Percentiles rank a stretch among this genome's conserved stretches.
These are phyloP conservation scores for Laupala kohalensis DNA, from an alignment of 1,140 invertebrate species.

Conservation along the genomic window DNA sequence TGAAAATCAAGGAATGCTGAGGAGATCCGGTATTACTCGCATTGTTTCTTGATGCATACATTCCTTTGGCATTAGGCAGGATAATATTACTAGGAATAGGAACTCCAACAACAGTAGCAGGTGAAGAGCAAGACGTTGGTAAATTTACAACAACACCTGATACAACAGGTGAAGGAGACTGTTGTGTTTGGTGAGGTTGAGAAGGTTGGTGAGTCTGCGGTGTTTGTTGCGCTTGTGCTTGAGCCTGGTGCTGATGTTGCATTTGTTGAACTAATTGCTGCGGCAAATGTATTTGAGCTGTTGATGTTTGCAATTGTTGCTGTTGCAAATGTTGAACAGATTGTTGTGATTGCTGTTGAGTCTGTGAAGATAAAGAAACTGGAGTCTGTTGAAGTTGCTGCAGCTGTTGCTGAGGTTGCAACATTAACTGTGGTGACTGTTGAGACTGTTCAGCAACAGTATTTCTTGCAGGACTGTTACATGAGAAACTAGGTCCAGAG, in stretches of 20 bases:
- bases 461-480: constrained; percentile 8
- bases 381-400: not conserved
- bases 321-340: not conserved
- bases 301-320: not conserved
- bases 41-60: not conserved
- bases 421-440: constrained; percentile 22
- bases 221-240: constrained; percentile 20
- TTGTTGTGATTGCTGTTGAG: too few relatives aligned
- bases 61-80: constrained; percentile 14
- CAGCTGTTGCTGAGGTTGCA: not conserved
- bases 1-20: not conserved
- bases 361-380: not conserved
- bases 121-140: constrained; percentile 9
- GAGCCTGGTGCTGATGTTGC: constrained; percentile 29
- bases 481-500: constrained; percentile 3
- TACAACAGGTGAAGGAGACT: constrained; percentile 22
- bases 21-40: not conserved
- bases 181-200: constrained; percentile 28
- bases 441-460: constrained; percentile 13
- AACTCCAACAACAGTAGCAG: constrained; percentile 21
- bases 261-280: constrained; percentile 15
- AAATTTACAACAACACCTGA: constrained; percentile 17
- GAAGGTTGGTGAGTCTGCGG: constrained; percentile 6
- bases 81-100: constrained; percentile 32
- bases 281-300: constrained; percentile 20